Evolutionary conservation across 2,113 vertebrate species (phyloP), one percentile per base, ranked within the genome.

Genomic region (Vidua macroura): DNA sequence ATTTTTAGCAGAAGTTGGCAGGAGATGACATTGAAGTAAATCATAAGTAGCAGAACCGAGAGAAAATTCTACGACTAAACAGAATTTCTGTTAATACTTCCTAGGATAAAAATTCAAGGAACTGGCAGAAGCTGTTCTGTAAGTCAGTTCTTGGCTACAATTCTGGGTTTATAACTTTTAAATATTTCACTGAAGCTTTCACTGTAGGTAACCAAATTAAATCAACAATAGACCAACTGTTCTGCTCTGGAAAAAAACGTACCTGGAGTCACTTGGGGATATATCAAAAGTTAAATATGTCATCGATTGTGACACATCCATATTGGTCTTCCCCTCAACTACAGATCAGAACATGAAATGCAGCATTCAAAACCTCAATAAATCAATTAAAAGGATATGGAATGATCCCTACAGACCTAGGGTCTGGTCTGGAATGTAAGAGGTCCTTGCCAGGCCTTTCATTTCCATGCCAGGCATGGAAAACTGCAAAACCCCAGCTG

Each of bases 1-100:
- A 93, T 90, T 93, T 96, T 90, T 94, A 95, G 79, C 60, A 72
- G n/a, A 19, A 27, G 72, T 88, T 95, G 76, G 82, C 86, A 95
- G 64, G 81, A 88, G 72, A 74, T 10, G 5, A 86, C 52, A 83
- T 0, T 67, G 64, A 96, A 90, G 52, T 60, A 86, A 88, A 93
- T 81, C 14, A 21, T 27, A 86, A 91, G 82, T 18, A 94, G 83
- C 85, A 95, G 79, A 96, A 94, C 25, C 33, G 52, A 86, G 62
- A 90, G 55, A 75, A 81, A 88, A 92, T 53, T 75, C 63, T 68
- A 46, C 1, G 1, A 90, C 85, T 94, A 68, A 86, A 93, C 49
- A 91, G 58, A 85, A 84, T 90, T 91, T 92, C 88, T 74, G 79
- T 70, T 86, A 93, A 94, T 74, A 56, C 22, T 77, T 74, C 43